Conservation (phyloP, 2,113 vertebrate species). For the Polypterus bichir region DNA sequence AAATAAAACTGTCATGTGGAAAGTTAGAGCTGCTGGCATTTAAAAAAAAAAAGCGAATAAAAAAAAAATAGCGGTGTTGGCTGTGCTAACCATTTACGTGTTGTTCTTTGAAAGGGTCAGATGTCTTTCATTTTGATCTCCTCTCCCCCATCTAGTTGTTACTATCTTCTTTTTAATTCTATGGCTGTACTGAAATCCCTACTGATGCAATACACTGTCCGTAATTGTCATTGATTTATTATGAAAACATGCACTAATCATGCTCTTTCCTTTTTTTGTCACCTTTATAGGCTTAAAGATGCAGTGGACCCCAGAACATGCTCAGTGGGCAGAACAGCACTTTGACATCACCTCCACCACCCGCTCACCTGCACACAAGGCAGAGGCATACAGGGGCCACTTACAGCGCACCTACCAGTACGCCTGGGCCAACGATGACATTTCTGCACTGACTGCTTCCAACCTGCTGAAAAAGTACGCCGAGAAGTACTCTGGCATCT, state of each 20-base stretch:
- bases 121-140: not conserved
- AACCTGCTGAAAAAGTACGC: conserved; percentile 97
- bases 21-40: conserved; percentile 30
- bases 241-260: too few relatives aligned
- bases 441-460: conserved; percentile 93
- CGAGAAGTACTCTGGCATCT: conserved; percentile 94
- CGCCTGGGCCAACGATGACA: conserved; percentile 97
- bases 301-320: conserved; percentile 99
- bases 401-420: conserved; percentile 96
- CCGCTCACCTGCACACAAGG: conserved; percentile 93
- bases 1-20: conserved; percentile 46
- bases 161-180: too few relatives aligned
- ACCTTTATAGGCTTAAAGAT: conserved; percentile 88
- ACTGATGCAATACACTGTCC: too few relatives aligned
- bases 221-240: too few relatives aligned
- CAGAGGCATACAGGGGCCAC: conserved; percentile 90
- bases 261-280: conserved; percentile 17
- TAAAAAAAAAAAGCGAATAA: not conserved
- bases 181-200: too few relatives aligned
- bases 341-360: conserved; percentile 97
- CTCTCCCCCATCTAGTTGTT: too few relatives aligned
- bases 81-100: too few relatives aligned
- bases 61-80: too few relatives aligned
- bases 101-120: not conserved
- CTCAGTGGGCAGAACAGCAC: conserved; percentile 98